Conservation (phyloP, 2,113 vertebrate genomes). For the Urocynchramus pylzowi region DNA sequence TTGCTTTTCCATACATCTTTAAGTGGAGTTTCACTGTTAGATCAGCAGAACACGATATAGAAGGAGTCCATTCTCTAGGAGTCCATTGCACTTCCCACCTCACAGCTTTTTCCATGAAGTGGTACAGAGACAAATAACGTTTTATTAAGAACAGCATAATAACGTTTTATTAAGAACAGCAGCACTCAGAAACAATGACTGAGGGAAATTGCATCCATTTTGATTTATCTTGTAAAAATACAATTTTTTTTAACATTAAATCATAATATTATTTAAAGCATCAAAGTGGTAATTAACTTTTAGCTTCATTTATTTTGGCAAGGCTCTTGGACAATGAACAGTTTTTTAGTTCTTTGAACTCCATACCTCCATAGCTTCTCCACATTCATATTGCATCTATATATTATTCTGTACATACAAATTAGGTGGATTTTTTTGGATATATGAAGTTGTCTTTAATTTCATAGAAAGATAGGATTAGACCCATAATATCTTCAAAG, state of each 20-base stretch:
- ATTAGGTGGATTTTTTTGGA: not conserved
- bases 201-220: not conserved
- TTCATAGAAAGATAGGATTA: not conserved
- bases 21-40: not conserved
- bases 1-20: not conserved
- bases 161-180: not conserved
- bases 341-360: not conserved
- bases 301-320: not conserved
- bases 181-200: not conserved
- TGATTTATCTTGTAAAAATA: not conserved
- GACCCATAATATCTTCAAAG: not conserved
- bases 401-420: not conserved
- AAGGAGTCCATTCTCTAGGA: not conserved
- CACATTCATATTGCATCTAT: not conserved
- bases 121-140: not conserved
- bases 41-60: not conserved
- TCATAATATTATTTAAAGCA: not conserved
- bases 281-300: not conserved
- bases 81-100: not conserved
- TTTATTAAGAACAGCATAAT: not conserved
- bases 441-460: not conserved
- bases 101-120: not conserved
- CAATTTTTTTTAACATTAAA: not conserved
- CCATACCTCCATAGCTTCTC: not conserved
- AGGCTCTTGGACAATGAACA: not conserved